phyloP scores from a whole-genome alignment of 2,113 vertebrate species.

The Lophotis ruficrista region DNA sequence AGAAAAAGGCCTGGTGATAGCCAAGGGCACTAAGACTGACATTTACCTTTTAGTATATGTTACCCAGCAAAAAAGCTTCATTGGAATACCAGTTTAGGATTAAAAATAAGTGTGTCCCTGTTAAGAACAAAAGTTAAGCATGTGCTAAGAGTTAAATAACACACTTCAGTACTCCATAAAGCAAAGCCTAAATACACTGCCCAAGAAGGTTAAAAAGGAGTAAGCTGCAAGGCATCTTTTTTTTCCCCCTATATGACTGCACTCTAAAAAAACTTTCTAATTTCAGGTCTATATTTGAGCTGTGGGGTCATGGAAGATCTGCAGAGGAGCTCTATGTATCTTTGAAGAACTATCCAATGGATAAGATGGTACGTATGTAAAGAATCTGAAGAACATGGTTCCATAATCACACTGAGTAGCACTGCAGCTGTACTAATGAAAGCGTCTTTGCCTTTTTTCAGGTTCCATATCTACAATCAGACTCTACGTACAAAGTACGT shows the following conservation, averaged over 20 bases:
- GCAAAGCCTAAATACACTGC: neutral
- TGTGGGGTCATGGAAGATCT: constrained; percentile 92
- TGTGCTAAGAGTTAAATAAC: neutral
- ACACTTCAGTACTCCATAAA: neutral
- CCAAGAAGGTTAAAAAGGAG: neutral
- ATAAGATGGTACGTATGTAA: constrained; percentile 83
- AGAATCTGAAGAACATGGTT: neutral
- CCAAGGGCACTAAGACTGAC: neutral
- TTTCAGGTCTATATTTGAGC: constrained; percentile 93
- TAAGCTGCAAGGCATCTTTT: neutral
- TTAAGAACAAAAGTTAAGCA: neutral
- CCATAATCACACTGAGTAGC: neutral
- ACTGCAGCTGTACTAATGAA: neutral
- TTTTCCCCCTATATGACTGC: neutral
- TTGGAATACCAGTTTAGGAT: neutral
- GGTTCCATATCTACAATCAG: constrained; percentile 84
- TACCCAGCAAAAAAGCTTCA: neutral
- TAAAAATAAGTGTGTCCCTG: neutral
- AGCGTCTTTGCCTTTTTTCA: constrained; percentile 63
- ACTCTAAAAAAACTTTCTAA: neutral
- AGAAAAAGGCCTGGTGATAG: neutral
- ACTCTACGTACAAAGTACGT: constrained; percentile 91
- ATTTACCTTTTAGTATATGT: neutral
- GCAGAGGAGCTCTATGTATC: constrained; percentile 84
- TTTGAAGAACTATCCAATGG: constrained; percentile 83